phyloP scores from a whole-genome alignment of 1,140 invertebrate genomes.

The fruit fly (Drosophila melanogaster) region DNA sequence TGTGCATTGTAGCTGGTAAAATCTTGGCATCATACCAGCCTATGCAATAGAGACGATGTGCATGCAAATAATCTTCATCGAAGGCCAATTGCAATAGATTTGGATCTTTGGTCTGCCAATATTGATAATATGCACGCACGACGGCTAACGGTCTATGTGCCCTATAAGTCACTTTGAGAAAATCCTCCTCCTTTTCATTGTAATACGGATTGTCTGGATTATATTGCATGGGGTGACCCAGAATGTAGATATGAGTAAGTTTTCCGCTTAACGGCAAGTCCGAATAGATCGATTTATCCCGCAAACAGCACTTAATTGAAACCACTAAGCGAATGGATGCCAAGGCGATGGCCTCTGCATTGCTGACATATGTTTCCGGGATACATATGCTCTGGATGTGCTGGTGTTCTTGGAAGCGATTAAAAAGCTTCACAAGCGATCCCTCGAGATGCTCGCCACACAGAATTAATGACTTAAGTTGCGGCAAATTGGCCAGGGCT shows the following conservation, averaged over 20 bases:
- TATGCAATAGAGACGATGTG: not conserved
- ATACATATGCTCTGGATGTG: not conserved
- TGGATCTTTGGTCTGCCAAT: not conserved
- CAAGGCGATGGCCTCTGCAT: conserved; percentile 1
- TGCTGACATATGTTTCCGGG: not conserved
- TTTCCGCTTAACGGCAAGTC: not conserved
- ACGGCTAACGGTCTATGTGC: too few species aligned
- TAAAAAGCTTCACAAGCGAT: conserved; percentile 5
- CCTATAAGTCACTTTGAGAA: not conserved
- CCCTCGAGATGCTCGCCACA: conserved; percentile 5
- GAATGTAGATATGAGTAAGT: not conserved
- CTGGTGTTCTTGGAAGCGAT: not conserved
- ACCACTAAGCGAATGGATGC: not conserved
- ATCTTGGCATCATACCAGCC: not conserved
- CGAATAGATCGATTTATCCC: not conserved
- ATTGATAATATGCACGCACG: not conserved
- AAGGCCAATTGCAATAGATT: not conserved
- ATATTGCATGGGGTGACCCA: not conserved
- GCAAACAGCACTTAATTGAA: conserved; percentile 10
- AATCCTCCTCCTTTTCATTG: not conserved
- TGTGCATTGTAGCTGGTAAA: not conserved
- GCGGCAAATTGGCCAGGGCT: conserved; percentile 1
- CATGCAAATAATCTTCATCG: not conserved
- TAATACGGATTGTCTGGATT: not conserved
- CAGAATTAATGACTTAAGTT: conserved; percentile 1